Evolutionary conservation across 35 echinoderm and acorn worm genomes (phyloP).

Genomic region (Heliocidaris erythrogramma): DNA sequence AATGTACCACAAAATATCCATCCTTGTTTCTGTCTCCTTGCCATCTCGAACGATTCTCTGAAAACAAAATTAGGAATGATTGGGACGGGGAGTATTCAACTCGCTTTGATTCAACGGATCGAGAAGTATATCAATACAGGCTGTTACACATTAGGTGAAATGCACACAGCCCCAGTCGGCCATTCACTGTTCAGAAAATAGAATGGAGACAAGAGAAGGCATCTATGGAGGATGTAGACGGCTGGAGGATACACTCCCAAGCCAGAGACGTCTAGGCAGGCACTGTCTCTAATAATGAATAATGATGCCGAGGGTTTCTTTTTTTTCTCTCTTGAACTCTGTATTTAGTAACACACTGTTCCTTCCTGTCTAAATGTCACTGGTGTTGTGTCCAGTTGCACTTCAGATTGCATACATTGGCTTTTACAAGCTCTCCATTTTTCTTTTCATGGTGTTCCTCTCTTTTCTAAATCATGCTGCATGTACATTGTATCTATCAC

Average conservation of each 20-base stretch:
- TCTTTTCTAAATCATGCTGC: neutral
- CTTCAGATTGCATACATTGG: neutral
- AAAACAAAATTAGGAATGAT: conserved; percentile 6
- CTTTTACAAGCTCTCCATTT: neutral
- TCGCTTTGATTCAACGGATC: neutral
- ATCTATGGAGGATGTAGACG: neutral
- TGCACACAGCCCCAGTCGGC: neutral
- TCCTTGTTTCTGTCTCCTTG: neutral
- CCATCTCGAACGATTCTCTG: neutral
- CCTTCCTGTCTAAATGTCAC: conserved; percentile 3
- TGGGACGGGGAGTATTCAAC: neutral
- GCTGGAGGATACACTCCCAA: neutral
- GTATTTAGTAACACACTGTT: neutral
- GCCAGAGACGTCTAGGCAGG: neutral
- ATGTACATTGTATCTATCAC: neutral
- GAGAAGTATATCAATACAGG: neutral
- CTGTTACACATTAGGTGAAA: conserved; percentile 10
- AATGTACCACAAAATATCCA: neutral
- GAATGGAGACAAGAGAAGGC: neutral
- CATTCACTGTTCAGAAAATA: neutral
- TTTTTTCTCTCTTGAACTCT: neutral
- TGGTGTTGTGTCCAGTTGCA: neutral
- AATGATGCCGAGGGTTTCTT: neutral
- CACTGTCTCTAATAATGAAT: conserved; percentile 18
- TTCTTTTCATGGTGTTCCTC: neutral